Percentiles rank a stretch among this genome's conserved stretches.
Evolutionary conservation across 2,113 vertebrate species (phyloP).

Genomic region (Alouatta palliata): DNA sequence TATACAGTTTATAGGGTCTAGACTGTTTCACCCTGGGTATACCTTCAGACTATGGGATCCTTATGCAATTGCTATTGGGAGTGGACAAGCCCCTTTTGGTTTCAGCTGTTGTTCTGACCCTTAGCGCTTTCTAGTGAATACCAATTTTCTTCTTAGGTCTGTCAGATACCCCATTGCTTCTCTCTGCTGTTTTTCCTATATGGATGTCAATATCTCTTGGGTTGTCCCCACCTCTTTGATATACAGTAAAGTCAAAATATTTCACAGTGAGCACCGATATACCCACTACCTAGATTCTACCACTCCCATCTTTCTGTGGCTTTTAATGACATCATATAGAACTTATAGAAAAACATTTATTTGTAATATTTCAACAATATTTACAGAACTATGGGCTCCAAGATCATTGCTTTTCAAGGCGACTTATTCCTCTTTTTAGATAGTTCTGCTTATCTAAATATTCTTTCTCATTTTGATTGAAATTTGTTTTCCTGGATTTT

Average conservation of each 20-base stretch:
- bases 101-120: neutral
- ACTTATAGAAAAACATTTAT: neutral
- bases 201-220: neutral
- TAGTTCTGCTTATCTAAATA: neutral
- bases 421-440: neutral
- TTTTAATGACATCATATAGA: constrained; percentile 7
- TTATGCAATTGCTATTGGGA: neutral
- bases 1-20: neutral
- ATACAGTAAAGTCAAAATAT: constrained; percentile 11
- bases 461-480: constrained; percentile 7
- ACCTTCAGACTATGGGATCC: neutral
- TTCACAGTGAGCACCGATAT: neutral
- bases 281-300: neutral
- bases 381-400: neutral
- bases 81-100: neutral
- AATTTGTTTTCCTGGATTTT: constrained; percentile 17
- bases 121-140: neutral
- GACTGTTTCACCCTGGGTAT: neutral
- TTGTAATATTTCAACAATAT: constrained; percentile 19
- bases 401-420: neutral
- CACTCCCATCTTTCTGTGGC: neutral
- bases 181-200: neutral
- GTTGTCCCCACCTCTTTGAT: neutral
- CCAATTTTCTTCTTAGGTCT: neutral
- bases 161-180: neutral